Base-by-base conservation (phyloP, 2,888 invertebrate species). In the Lasiommata megera region DNA sequence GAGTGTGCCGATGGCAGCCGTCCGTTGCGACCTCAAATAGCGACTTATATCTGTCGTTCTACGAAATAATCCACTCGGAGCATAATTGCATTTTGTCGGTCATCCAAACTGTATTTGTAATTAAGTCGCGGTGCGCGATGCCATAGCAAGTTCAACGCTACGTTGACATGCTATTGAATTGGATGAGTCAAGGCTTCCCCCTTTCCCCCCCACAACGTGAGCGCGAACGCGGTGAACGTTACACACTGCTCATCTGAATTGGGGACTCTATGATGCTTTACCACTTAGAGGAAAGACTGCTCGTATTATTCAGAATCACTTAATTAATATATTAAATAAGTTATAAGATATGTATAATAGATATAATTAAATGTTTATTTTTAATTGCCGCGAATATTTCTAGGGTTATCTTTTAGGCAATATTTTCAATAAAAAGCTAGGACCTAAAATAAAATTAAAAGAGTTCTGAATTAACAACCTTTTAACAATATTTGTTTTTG, bases 51-150 rank as follows among this genome's bases (percentile, higher is more conserved):
- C 50, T 40, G 48, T 50, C n/a, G 12, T 51, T 57, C 60, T 46
- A 51, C 46, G 54, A 61, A 51, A 52, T 54, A 54, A 54, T 58
- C 40, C 50, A 41, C 50, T 52, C 5, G 16, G 46, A 43, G 34
- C 29, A 14, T 56, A 62, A 54, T 56, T 58, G 37, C 67, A 66
- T 66, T 73, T 71, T 76, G 72, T 72, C 69, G 70, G 74, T 72
- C 67, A 71, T 71, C 67, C 76, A 74, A 82, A 80, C 76, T 68
- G 80, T 77, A 74, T 67, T 69, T 67, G 73, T 74, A 83, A 84
- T 86, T 84, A 84, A 73, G 72, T 68, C 65, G 77, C 78, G 77
- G 78, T 76, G 68, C 77, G 73, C 69, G 76, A 76, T 78, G 79
- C 78, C 74, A 76, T 72, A 70, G 75, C 73, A 75, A 76, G 82